A percentile compares a stretch with the other conserved stretches of the same genome.
Evolutionary conservation across 2,113 vertebrate genomes (phyloP).

Genomic region (Halcyon malimbica): DNA sequence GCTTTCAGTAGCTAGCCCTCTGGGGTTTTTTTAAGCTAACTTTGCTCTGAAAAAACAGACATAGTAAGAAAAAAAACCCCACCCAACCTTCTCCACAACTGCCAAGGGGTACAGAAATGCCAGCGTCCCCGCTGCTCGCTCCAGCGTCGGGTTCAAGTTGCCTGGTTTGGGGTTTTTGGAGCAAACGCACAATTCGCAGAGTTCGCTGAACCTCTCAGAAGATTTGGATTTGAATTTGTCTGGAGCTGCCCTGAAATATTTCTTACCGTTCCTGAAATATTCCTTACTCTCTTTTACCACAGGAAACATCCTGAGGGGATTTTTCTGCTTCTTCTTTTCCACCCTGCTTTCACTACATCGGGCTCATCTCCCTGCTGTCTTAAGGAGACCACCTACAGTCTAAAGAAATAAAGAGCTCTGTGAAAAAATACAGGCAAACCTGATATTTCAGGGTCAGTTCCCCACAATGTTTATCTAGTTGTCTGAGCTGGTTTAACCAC

Average conservation of each 20-base stretch:
- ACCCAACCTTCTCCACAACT: not conserved
- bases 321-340: not conserved
- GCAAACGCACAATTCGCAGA: not conserved
- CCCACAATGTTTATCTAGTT: constrained; percentile 48
- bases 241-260: constrained; percentile 25
- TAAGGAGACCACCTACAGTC: constrained; percentile 63
- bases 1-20: not conserved
- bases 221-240: constrained; percentile 19
- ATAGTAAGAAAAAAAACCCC: not conserved
- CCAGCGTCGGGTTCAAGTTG: not conserved
- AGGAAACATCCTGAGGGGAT: constrained; percentile 13
- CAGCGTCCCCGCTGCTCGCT: not conserved
- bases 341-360: not conserved
- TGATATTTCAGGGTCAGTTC: constrained; percentile 40
- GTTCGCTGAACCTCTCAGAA: not conserved
- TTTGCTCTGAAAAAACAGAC: not conserved
- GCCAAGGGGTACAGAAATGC: not conserved
- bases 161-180: constrained; percentile 11
- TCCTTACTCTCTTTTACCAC: constrained; percentile 4
- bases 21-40: not conserved
- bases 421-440: constrained; percentile 39
- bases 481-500: constrained; percentile 28
- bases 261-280: not conserved
- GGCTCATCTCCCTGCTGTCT: not conserved
- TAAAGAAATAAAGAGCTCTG: constrained; percentile 18